Evolutionary conservation across 2,113 vertebrate species (phyloP), one percentile per base, ranked within the genome.

Genomic region (Oplegnathus fasciatus): DNA sequence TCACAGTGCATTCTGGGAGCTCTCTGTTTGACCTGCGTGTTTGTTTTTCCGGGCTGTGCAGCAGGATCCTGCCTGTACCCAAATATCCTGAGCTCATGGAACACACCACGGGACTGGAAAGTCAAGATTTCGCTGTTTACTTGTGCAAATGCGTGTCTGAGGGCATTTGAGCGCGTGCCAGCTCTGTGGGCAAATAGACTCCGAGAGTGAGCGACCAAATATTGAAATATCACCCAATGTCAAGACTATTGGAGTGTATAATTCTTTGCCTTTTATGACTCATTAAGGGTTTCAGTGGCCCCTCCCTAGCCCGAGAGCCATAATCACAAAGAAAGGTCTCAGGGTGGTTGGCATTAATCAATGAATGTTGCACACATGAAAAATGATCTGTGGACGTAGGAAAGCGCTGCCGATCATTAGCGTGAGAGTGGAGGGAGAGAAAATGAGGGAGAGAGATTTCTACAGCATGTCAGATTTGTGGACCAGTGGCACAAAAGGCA

Each of bases 51-150:
- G 2, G 83, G 81, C 86, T 84, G 84, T 86, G 88, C 86, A 82
- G 82, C 85, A 61, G 89, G 81, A 91, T 90, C 75, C 85, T 44
- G 86, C 78, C 65, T 62, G 80, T 80, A 32, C 72, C 86, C 82
- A 90, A 91, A 93, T 80, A 93, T 91, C 89, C 89, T 10, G 79
- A 91, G 64, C 46, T 22, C 60, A 80, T 34, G 78, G 80, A 92
- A 86, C 86, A 80, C 86, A 75, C 78, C 52, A 67, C 1, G 87
- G 88, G 89, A 91, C 85, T 76, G 87, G 46, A 88, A 78, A 91
- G 93, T 93, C 91, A 92, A 91, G 93, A 91, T 86, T 88, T 84
- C 79, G 50, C 74, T 90, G 91, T 94, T 94, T 93, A 81, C 91
- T 87, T 87, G 86, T 92, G 90, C 89, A 94, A 92, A 90, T 90